Conservation (phyloP, 1,140 invertebrate genomes). For the Asbolus verrucosus region DNA sequence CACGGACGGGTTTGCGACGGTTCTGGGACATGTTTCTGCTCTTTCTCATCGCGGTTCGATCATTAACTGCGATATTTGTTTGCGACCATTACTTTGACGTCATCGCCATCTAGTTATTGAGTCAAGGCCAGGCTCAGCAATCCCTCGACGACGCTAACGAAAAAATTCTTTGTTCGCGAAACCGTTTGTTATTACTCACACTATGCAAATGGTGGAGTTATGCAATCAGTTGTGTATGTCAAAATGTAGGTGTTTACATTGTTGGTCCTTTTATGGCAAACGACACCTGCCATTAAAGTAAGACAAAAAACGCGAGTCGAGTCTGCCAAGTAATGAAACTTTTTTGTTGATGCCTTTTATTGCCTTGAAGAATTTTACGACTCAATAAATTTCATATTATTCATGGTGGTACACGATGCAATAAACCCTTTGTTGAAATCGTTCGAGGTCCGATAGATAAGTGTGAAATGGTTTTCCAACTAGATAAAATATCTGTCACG, state of each 20-base stretch:
- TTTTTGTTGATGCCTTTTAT: slow-evolving; percentile 8
- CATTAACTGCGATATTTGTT: background rate
- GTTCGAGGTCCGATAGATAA: no score
- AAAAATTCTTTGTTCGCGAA: slow-evolving; percentile 1
- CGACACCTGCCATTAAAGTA: background rate
- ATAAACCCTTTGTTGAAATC: slow-evolving; percentile 22
- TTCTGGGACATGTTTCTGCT: slow-evolving; percentile 1
- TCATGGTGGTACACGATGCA: slow-evolving; percentile 8
- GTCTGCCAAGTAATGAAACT: slow-evolving; percentile 18
- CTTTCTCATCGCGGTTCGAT: background rate
- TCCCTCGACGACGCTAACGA: background rate
- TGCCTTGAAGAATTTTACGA: slow-evolving; percentile 18
- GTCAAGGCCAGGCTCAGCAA: slow-evolving; percentile 4
- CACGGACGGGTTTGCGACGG: slow-evolving; percentile 14
- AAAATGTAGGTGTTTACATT: slow-evolving; percentile 13
- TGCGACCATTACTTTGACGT: slow-evolving; percentile 5
- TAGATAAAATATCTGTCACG: slow-evolving; percentile 12
- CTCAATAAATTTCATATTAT: slow-evolving; percentile 19
- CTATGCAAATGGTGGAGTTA: slow-evolving; percentile 14
- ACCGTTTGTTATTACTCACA: background rate
- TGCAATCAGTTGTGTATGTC: slow-evolving; percentile 1
- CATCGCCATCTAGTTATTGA: slow-evolving; percentile 14
- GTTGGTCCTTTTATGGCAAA: slow-evolving; percentile 5
- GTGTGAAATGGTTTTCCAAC: slow-evolving; percentile 8
- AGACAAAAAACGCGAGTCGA: background rate